These are phyloP conservation scores for Poecilus cupreus DNA, from an alignment of 2,888 invertebrate species.

Conservation along the genomic window DNA sequence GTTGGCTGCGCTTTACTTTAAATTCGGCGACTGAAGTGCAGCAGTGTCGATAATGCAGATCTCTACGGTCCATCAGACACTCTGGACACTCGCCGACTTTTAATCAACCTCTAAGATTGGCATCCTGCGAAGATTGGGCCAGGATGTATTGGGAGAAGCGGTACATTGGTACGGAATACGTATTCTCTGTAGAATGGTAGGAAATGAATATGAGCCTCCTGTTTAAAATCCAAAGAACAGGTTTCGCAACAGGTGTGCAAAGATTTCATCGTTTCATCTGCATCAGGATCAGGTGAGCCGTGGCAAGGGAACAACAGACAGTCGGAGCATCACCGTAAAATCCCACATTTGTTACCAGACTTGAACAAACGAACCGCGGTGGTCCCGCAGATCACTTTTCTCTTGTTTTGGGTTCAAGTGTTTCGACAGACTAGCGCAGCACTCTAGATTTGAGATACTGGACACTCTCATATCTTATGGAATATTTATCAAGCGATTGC, in stretches of 20 bases:
- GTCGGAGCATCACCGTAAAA: constrained; percentile 5
- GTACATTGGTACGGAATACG: too few species aligned
- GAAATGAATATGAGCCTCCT: not conserved
- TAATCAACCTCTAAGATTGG: not conserved
- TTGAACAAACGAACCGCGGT: constrained; percentile 3
- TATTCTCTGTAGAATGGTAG: too few species aligned
- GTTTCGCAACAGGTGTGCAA: constrained; percentile 46
- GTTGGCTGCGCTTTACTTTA: constrained; percentile 29
- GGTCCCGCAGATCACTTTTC: constrained; percentile 2
- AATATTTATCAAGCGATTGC: not conserved
- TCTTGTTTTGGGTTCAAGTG: not conserved
- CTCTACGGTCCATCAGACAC: not conserved
- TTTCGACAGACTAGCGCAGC: constrained; percentile 9
- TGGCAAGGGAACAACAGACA: not conserved
- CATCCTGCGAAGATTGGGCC: not conserved
- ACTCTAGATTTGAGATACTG: constrained; percentile 15
- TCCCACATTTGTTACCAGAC: constrained; percentile 24
- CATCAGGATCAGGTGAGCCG: constrained; percentile 18
- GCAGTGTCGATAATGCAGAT: constrained; percentile 21
- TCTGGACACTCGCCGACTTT: not conserved
- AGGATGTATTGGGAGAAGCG: not conserved
- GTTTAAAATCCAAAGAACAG: not conserved
- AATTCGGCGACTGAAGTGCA: not conserved
- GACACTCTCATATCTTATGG: not conserved
- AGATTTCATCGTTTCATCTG: constrained; percentile 29